These are phyloP conservation scores for Mormyrus iriodes DNA, from an alignment of 2,113 vertebrate species.

Conservation along the genomic window DNA sequence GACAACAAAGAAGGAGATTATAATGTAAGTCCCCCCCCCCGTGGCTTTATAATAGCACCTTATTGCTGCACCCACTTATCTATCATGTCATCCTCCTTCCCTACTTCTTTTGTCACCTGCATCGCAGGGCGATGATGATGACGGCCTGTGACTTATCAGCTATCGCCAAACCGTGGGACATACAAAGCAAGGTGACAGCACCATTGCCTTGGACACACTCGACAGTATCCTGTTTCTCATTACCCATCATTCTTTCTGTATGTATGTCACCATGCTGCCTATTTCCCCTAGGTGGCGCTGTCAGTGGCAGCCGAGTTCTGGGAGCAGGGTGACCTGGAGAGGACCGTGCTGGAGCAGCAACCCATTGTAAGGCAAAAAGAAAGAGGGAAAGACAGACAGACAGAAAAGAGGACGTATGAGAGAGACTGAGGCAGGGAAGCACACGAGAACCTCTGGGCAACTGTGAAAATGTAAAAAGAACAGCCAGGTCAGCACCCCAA, in stretches of 20 bases:
- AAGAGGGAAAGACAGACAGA: conserved; percentile 11
- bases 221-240: conserved; percentile 18
- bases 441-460: conserved; percentile 9
- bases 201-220: background rate
- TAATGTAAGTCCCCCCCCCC: conserved; percentile 53
- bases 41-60: background rate
- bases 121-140: conserved; percentile 73
- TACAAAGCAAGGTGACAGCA: conserved; percentile 65
- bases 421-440: conserved; percentile 3
- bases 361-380: conserved; percentile 59
- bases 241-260: background rate
- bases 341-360: conserved; percentile 64
- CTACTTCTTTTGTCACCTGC: background rate
- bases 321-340: conserved; percentile 74
- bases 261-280: background rate
- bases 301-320: conserved; percentile 71
- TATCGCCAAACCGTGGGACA: conserved; percentile 71
- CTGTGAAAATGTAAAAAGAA: background rate
- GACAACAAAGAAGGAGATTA: conserved; percentile 69
- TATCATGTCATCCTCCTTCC: background rate
- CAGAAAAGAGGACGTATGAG: background rate
- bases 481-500: background rate
- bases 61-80: no score
- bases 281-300: conserved; percentile 61
- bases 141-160: conserved; percentile 71